Evolutionary conservation across 2,797 vertebrate species (phyloP), one percentile per base, ranked within the genome.

Genomic region (Melanotaenia parkinsoni): DNA sequence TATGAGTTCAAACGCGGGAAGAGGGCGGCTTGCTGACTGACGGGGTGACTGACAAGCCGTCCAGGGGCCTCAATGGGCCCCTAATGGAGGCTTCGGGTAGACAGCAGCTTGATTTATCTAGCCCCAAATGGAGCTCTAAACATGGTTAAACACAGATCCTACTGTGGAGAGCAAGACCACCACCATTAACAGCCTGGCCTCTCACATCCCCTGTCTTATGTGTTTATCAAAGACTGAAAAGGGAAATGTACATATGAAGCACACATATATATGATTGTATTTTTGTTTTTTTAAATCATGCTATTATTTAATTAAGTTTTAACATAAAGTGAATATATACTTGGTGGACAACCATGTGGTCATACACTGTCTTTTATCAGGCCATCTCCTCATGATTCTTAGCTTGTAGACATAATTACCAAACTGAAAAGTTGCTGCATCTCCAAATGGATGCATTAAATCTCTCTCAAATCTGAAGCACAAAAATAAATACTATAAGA

Each of bases 21-120:
- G 90, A 90, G 87, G 88, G 84, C 82, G 61, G 75, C 71, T 50
- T 0, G 75, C 80, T 90, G 85, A 89, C 82, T 88, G 92, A 91
- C 87, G 74, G 84, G 71, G 74, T 94, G 93, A 95, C 80, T 95
- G 94, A 95, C 93, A 84, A 92, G 90, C 89, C 69, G 53, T 87
- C 74, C 86, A 65, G 76, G 89, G 92, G 88, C 91, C 90, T 77
- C 28, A 70, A 58, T 8, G 85, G 87, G 77, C 92, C 93, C 90
- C 92, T 94, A 94, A 94, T 94, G 91, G 93, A 94, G 88, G 92
- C 92, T 90, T 93, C 93, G 93, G 86, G 86, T 78, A 74, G 93
- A 93, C 93, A 93, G 91, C 90, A 68, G 77, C 89, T 78, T 93
- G 92, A 94, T 94, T 95, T 94, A 95, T 94, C 88, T 90, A 80